phyloP scores from a whole-genome alignment of 2,797 vertebrate genomes.

The Sebastes oblongus region DNA sequence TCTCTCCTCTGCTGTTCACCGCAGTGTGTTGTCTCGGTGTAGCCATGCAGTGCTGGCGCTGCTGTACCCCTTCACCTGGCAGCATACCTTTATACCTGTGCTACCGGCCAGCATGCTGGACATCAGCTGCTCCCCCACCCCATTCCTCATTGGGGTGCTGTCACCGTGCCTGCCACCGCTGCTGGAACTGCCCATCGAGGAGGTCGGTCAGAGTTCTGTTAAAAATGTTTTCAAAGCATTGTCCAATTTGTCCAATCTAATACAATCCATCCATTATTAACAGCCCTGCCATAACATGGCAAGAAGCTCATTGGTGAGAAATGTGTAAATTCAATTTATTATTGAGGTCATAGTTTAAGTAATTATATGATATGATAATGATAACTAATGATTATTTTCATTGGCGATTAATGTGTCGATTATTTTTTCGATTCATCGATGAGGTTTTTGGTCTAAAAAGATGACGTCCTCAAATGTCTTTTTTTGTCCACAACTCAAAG shows the following conservation, averaged over 20 bases:
- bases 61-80: conserved; percentile 97
- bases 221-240: neutral
- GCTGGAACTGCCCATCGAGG: conserved; percentile 94
- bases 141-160: conserved; percentile 94
- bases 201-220: conserved; percentile 81
- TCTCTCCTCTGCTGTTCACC: neutral
- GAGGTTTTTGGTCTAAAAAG: too few species aligned
- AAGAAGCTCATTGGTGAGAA: too few species aligned
- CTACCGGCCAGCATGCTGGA: conserved; percentile 95
- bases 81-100: conserved; percentile 97
- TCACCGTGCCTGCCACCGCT: conserved; percentile 90
- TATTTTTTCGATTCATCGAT: too few species aligned
- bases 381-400: too few species aligned
- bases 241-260: neutral
- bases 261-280: too few species aligned
- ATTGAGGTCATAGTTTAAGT: too few species aligned
- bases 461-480: too few species aligned
- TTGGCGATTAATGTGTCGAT: too few species aligned
- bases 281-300: too few species aligned
- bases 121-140: conserved; percentile 97
- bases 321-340: too few species aligned
- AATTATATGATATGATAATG: too few species aligned
- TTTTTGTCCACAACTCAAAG: too few species aligned
- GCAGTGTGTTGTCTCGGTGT: conserved; percentile 92
- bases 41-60: conserved; percentile 90